Percentiles rank a stretch among this genome's conserved stretches.
Conservation (phyloP, 2,888 invertebrate genomes). For the Drosophila testacea region DNA sequence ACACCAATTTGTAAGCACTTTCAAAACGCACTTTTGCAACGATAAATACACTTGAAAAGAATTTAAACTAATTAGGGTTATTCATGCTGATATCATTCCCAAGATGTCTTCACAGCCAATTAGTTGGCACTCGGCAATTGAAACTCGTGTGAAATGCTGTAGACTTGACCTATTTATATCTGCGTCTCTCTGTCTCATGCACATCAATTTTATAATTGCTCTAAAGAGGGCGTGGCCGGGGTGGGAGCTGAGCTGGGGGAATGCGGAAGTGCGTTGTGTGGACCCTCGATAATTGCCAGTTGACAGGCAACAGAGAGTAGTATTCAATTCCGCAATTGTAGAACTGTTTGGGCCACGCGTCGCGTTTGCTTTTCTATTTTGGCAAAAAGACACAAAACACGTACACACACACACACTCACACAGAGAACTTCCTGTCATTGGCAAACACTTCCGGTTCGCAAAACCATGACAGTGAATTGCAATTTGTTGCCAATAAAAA, state of each 20-base stretch:
- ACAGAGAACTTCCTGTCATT: slow-evolving; percentile 54
- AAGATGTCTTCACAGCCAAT: slow-evolving; percentile 37
- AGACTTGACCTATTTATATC: slow-evolving; percentile 79
- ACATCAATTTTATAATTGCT: slow-evolving; percentile 37
- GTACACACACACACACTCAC: slow-evolving; percentile 5
- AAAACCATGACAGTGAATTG: slow-evolving; percentile 48
- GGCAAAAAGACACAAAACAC: slow-evolving; percentile 31
- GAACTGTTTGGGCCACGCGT: slow-evolving; percentile 42
- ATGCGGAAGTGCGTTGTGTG: slow-evolving; percentile 54
- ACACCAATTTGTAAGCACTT: slow-evolving; percentile 20
- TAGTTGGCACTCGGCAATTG: slow-evolving; percentile 33
- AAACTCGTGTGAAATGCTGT: slow-evolving; percentile 36
- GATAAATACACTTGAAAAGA: slow-evolving; percentile 6
- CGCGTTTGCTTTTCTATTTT: slow-evolving; percentile 35
- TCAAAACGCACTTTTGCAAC: background rate
- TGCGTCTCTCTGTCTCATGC: slow-evolving; percentile 4
- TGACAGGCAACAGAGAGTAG: slow-evolving; percentile 37
- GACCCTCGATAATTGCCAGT: slow-evolving; percentile 34
- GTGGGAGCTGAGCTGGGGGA: background rate
- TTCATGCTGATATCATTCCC: slow-evolving; percentile 28
- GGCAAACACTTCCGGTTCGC: slow-evolving; percentile 49
- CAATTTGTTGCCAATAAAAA: slow-evolving; percentile 46
- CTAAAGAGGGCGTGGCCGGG: background rate
- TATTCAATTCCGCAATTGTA: slow-evolving; percentile 46
- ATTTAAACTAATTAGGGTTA: slow-evolving; percentile 24